These are phyloP conservation scores for Serinus canaria DNA, from an alignment of 2,113 vertebrate species.

Conservation along the genomic window DNA sequence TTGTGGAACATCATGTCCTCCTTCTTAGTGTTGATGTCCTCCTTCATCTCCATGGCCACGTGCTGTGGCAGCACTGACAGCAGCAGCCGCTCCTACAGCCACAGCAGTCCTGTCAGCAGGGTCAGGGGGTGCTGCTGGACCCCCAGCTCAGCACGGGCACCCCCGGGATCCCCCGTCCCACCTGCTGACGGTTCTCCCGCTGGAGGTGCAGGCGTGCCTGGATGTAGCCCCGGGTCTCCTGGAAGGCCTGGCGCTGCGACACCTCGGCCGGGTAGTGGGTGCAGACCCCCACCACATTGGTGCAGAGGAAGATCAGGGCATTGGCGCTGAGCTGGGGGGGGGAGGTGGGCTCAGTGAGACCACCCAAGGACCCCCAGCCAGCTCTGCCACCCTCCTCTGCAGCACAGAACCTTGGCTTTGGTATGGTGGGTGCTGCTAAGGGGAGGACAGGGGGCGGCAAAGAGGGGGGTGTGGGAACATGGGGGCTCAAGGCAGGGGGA, in stretches of 20 bases:
- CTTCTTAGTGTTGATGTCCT: slow-evolving; percentile 97
- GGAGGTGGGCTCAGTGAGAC: not conserved
- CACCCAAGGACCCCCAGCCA: not conserved
- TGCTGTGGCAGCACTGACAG: slow-evolving; percentile 94
- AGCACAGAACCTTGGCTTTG: not conserved
- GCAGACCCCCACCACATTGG: slow-evolving; percentile 94
- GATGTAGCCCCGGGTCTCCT: slow-evolving; percentile 95
- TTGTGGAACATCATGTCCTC: slow-evolving; percentile 99
- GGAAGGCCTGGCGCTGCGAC: slow-evolving; percentile 95
- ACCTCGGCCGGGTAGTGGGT: slow-evolving; percentile 96
- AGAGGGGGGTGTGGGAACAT: not conserved
- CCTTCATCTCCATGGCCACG: slow-evolving; percentile 99
- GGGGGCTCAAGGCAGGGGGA: no score
- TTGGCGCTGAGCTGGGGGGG: slow-evolving; percentile 86
- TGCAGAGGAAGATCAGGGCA: slow-evolving; percentile 93
- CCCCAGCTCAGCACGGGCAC: not conserved
- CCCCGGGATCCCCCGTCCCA: slow-evolving; percentile 8
- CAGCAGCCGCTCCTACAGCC: slow-evolving; percentile 88
- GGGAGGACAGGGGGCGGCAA: not conserved
- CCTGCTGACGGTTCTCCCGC: slow-evolving; percentile 96
- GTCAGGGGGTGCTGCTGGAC: not conserved
- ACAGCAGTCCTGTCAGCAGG: rapidly evolving
- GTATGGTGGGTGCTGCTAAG: no score
- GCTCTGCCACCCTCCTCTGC: not conserved
- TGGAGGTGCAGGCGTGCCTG: slow-evolving; percentile 93